phyloP scores from a whole-genome alignment of 1,140 invertebrate genomes.

The Neodiprion lecontei region DNA sequence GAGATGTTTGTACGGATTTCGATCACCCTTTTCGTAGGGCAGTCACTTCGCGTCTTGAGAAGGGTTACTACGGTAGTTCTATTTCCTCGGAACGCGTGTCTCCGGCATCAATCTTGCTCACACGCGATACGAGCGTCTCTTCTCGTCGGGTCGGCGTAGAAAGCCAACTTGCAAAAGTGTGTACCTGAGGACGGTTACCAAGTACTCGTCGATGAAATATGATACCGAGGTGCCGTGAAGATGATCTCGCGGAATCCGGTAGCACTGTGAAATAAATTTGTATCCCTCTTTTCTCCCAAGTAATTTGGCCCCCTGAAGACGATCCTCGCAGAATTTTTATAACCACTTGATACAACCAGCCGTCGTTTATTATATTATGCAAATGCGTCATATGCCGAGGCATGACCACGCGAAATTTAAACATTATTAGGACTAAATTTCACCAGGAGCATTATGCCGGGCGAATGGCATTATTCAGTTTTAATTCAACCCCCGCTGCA shows the following conservation, averaged over 20 bases:
- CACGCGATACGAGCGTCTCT: not conserved
- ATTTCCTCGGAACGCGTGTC: not conserved
- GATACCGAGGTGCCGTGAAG: not conserved
- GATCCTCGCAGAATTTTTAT: no score
- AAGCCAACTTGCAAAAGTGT: not conserved
- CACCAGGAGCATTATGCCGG: no score
- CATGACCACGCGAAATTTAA: no score
- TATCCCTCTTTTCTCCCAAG: not conserved
- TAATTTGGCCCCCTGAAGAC: no score
- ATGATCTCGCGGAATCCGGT: not conserved
- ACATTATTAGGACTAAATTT: no score
- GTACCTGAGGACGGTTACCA: not conserved
- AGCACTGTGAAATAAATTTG: not conserved
- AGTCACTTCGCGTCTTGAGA: no score
- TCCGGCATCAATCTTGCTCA: constrained; percentile 3
- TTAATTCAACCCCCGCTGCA: no score
- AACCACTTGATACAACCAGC: not conserved
- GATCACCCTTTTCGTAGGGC: not conserved
- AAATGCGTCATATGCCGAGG: not conserved
- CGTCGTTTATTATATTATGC: not conserved
- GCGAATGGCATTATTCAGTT: no score
- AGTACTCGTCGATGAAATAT: not conserved
- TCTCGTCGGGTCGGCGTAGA: not conserved
- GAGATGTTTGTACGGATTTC: not conserved
- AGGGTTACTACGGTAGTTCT: not conserved